Evolutionary conservation across 2,888 invertebrate species (phyloP).

Genomic region (Julus scandinavius): DNA sequence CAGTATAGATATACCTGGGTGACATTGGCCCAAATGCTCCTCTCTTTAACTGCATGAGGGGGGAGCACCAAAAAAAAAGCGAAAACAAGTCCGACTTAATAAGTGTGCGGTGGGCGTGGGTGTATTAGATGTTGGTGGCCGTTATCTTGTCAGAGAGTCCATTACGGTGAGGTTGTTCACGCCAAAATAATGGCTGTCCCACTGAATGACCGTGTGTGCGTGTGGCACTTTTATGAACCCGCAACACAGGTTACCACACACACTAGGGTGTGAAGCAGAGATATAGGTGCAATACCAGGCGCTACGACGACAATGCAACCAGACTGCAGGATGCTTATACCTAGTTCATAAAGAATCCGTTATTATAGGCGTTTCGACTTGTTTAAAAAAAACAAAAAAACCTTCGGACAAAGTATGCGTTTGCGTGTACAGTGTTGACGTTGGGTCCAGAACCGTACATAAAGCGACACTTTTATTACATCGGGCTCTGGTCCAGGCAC

Average conservation of each 20-base stretch:
- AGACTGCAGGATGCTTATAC: constrained; percentile 17
- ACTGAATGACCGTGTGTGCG: constrained; percentile 30
- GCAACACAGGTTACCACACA: constrained; percentile 24
- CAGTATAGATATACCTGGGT: not conserved
- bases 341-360: constrained; percentile 5
- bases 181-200: constrained; percentile 33
- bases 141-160: constrained; percentile 33
- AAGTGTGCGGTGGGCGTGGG: constrained; percentile 25
- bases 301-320: not conserved
- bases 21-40: constrained; percentile 6
- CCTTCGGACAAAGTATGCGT: not conserved
- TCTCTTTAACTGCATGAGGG: not conserved
- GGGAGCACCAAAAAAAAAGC: not conserved
- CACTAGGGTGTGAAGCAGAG: constrained; percentile 25
- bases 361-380: constrained; percentile 26
- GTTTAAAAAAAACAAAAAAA: not conserved
- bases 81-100: not conserved
- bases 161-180: constrained; percentile 33
- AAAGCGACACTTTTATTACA: constrained; percentile 13
- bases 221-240: constrained; percentile 26
- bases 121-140: constrained; percentile 33
- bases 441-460: constrained; percentile 5
- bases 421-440: not conserved
- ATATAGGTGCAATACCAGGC: not conserved
- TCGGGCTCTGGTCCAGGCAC: constrained; percentile 16